phyloP scores from a whole-genome alignment of 2,113 vertebrate species.

The Ovibos moschatus region DNA sequence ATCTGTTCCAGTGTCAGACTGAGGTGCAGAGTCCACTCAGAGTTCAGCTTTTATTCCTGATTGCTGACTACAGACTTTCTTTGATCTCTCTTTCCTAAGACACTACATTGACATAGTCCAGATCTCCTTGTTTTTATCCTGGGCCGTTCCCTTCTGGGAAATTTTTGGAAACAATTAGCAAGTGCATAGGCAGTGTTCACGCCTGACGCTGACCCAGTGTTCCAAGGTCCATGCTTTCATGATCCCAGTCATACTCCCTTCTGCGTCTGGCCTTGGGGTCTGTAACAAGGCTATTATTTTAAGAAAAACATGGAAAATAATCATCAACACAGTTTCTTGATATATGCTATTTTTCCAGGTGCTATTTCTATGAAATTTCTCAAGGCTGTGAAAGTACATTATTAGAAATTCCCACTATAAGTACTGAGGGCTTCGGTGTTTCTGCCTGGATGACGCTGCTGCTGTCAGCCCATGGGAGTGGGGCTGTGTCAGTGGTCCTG shows the following conservation, averaged over 20 bases:
- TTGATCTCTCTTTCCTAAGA: not conserved
- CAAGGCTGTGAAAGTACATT: not conserved
- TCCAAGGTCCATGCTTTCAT: not conserved
- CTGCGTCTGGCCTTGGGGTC: not conserved
- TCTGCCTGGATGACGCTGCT: fast-evolving
- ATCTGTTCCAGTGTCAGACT: not conserved
- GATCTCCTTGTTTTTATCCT: not conserved
- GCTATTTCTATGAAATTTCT: not conserved
- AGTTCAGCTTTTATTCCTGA: not conserved
- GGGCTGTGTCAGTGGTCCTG: not conserved
- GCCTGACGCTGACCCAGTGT: not conserved
- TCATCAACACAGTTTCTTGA: not conserved
- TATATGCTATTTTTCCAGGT: not conserved
- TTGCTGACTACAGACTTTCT: not conserved
- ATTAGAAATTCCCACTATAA: not conserved
- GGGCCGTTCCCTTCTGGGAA: not conserved
- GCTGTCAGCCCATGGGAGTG: fast-evolving
- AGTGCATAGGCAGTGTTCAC: not conserved
- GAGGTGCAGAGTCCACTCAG: not conserved
- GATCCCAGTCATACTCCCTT: not conserved
- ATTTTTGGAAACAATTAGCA: not conserved
- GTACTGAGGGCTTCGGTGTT: not conserved
- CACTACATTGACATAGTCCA: not conserved
- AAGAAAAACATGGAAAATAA: not conserved
- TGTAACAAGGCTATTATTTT: not conserved